Evolutionary conservation across 2,113 vertebrate genomes (phyloP).

Genomic region (Chaenogobius annularis): DNA sequence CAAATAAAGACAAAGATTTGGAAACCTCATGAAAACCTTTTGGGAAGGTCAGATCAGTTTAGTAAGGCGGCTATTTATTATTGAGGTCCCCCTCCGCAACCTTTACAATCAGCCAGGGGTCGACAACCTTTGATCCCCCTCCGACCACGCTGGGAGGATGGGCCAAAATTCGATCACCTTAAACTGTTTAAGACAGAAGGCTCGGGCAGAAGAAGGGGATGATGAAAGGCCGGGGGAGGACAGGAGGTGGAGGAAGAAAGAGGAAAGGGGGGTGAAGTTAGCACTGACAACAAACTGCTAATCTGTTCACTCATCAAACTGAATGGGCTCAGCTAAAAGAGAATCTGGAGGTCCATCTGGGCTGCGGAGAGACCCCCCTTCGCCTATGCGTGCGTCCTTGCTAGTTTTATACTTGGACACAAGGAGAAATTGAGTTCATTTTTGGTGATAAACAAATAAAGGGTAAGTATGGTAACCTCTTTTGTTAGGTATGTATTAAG

Average conservation of each 20-base stretch:
- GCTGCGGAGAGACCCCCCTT: conserved; percentile 12
- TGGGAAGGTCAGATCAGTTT: conserved; percentile 52
- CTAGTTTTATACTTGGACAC: no score
- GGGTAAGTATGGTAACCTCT: no score
- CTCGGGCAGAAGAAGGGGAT: conserved; percentile 42
- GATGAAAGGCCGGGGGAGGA: conserved; percentile 48
- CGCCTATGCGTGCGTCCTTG: neutral
- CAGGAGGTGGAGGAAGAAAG: conserved; percentile 29
- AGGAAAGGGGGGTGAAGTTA: conserved; percentile 36
- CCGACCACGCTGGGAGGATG: conserved; percentile 68
- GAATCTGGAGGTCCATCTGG: conserved; percentile 63
- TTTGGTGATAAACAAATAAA: no score
- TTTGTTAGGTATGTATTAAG: no score
- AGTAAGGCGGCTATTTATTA: conserved; percentile 62
- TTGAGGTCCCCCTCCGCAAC: conserved; percentile 40
- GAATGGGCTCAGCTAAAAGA: conserved; percentile 50
- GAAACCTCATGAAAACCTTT: conserved; percentile 50
- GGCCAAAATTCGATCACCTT: conserved; percentile 73
- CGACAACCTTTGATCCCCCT: conserved; percentile 67
- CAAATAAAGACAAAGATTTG: conserved; percentile 32
- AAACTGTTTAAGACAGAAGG: conserved; percentile 76
- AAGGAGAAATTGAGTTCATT: no score
- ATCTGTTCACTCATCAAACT: conserved; percentile 67
- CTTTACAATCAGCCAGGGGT: conserved; percentile 69
- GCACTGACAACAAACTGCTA: conserved; percentile 62